Conservation (phyloP, 53 echinoderm and acorn worm species). For the Henricia sp. region DNA sequence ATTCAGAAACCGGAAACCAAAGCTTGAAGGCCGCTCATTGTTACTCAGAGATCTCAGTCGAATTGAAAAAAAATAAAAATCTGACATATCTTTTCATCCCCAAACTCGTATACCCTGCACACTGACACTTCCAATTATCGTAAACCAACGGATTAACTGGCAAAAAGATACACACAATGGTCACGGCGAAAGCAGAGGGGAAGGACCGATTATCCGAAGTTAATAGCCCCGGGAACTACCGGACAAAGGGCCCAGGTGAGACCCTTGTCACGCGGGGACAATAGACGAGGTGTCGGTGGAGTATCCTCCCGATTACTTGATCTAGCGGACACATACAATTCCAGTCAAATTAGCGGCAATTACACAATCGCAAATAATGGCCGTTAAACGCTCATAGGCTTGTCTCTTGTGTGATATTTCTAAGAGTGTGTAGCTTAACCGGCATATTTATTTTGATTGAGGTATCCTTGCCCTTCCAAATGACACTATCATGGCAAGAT, state of each 20-base stretch:
- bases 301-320: slow-evolving; percentile 13
- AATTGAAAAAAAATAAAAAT: too few relatives aligned
- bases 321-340: slow-evolving; percentile 20
- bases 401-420: slow-evolving; percentile 12
- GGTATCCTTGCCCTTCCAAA: too few relatives aligned
- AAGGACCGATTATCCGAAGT: neutral
- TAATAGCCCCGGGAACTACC: slow-evolving; percentile 23
- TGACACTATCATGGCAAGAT: too few relatives aligned
- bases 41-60: too few relatives aligned
- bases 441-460: too few relatives aligned
- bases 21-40: too few relatives aligned
- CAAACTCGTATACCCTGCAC: too few relatives aligned
- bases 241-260: slow-evolving; percentile 35
- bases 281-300: slow-evolving; percentile 37
- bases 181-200: neutral
- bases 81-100: too few relatives aligned
- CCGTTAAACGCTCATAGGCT: too few relatives aligned
- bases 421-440: too few relatives aligned
- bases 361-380: neutral
- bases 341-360: slow-evolving; percentile 38
- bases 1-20: too few relatives aligned
- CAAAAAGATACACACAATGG: neutral
- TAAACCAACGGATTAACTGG: slow-evolving; percentile 8
- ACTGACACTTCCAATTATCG: slow-evolving; percentile 7
- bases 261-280: slow-evolving; percentile 17